Evolutionary conservation across 1,140 invertebrate species (phyloP), one percentile per base, ranked within the genome.

Genomic region (Fopius arisanus): DNA sequence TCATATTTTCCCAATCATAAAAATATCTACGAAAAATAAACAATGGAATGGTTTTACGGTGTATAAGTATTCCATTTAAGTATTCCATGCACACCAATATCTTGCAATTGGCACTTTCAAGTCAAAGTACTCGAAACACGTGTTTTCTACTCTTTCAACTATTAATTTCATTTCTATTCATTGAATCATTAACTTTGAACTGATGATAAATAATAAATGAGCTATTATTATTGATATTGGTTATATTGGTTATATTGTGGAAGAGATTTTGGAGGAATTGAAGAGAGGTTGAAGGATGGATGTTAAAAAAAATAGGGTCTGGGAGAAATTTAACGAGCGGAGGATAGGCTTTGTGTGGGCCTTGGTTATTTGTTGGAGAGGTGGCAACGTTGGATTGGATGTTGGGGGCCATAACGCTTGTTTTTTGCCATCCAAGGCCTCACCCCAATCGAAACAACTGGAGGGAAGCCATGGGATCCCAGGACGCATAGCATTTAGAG

Each of bases 341-440:
- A 72, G 65, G 7, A 9, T 3, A 12, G 16, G 43, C 43, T 48
- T 48, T 48, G 43, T 12, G 19, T 19, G 23, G 54, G 54, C 54
- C 54, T 59, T 59, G 54, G 23, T 19, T 54, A 6, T 59, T n/a
- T 59, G 10, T 59, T 40, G 40, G 16, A 16, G 40, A 66, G 10
- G n/a, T 73, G 71, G 71, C 71, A 73, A 73, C 71, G 40, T 67
- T 21, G 59, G 26, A 69, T 54, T 72, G 40, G 62, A 54, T 9
- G 33, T 41, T 73, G 72, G 74, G 75, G 70, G 75, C 51, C 73
- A 31, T 73, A 78, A 73, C 70, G 67, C 72, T 68, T 72, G 78
- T 82, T 84, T 83, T 83, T 80, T 77, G 73, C 65, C 74, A 76
- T 81, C 82, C 81, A 83, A 84, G 79, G 77, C 75, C 78, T 82